Evolutionary conservation across 2,113 vertebrate genomes (phyloP).

Genomic region (Notothenia rossii): DNA sequence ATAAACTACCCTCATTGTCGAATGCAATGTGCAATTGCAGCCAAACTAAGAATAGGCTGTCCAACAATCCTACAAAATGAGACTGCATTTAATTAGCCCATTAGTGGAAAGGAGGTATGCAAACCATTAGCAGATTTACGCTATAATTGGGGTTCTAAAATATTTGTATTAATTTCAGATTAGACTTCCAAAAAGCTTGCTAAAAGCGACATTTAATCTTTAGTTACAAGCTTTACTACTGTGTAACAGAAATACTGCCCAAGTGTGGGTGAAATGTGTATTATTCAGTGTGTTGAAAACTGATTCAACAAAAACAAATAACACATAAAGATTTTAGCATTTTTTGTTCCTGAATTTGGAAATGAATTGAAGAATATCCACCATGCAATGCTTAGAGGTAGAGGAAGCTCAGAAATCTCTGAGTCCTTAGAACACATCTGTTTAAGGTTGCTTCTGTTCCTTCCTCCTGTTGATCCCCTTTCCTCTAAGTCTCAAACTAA

Average conservation of each 20-base stretch:
- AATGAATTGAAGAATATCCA: neutral
- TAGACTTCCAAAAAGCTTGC: neutral
- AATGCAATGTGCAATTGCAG: neutral
- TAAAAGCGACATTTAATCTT: neutral
- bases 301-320: constrained; percentile 11
- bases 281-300: neutral
- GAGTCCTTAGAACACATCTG: constrained; percentile 54
- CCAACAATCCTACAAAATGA: neutral
- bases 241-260: neutral
- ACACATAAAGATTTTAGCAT: constrained; percentile 18
- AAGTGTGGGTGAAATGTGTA: neutral
- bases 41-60: neutral
- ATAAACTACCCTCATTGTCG: neutral
- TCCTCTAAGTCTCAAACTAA: constrained; percentile 5
- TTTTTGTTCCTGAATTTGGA: constrained; percentile 10
- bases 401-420: constrained; percentile 24
- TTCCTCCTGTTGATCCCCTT: constrained; percentile 24
- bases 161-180: neutral
- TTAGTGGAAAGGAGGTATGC: neutral
- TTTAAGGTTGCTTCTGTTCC: constrained; percentile 34
- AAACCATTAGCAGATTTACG: neutral
- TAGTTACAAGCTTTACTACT: neutral
- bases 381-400: constrained; percentile 17
- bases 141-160: neutral
- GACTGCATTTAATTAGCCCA: neutral